Evolutionary conservation across 2,888 invertebrate genomes (phyloP).

Genomic region (Acronicta alni): DNA sequence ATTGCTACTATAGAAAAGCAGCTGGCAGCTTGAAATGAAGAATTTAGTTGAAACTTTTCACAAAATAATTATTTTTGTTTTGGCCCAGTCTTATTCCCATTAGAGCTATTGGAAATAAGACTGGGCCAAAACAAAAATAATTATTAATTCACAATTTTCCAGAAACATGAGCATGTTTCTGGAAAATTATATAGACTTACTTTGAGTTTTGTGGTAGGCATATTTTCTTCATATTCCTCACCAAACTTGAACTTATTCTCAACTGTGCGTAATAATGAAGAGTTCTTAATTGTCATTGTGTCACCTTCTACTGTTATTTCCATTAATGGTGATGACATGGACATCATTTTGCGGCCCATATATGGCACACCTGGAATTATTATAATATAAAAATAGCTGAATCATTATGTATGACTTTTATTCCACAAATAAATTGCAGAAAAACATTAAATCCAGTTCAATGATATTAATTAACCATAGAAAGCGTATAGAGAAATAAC

Average conservation of each 20-base stretch:
- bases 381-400: not conserved
- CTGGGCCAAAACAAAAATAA: too few species aligned
- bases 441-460: too few species aligned
- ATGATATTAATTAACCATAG: too few species aligned
- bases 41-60: too few species aligned
- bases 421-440: too few species aligned
- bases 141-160: too few species aligned
- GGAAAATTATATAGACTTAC: too few species aligned
- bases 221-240: conserved; percentile 91
- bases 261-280: conserved; percentile 88
- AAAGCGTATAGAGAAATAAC: too few species aligned
- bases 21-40: not conserved
- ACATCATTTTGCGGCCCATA: conserved; percentile 91
- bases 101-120: too few species aligned
- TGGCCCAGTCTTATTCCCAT: too few species aligned
- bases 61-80: too few species aligned
- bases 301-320: conserved; percentile 88
- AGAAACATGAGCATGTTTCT: too few species aligned
- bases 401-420: not conserved
- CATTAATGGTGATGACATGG: conserved; percentile 89
- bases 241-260: conserved; percentile 89
- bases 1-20: not conserved
- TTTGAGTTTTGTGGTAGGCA: conserved; percentile 88
- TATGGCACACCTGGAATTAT: conserved; percentile 89
- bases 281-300: conserved; percentile 89